These are phyloP conservation scores for Gymnobelideus leadbeateri DNA, from an alignment of 2,113 vertebrate species.

Conservation along the genomic window DNA sequence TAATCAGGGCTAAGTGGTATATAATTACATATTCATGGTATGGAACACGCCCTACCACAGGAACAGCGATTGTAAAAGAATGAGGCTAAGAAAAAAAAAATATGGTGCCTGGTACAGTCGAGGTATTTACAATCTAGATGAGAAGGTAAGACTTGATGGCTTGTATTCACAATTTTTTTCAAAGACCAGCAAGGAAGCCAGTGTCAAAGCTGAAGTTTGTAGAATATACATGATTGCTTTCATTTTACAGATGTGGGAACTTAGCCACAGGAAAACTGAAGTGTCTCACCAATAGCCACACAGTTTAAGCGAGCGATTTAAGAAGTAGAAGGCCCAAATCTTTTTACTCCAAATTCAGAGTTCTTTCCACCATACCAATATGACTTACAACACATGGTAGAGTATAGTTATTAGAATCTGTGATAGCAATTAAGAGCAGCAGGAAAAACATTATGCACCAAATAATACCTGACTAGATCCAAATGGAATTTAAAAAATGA, in stretches of 20 bases:
- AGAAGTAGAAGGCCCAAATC: not conserved
- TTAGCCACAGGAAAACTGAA: slow-evolving; percentile 21
- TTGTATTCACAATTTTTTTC: not conserved
- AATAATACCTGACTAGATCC: not conserved
- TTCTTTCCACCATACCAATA: not conserved
- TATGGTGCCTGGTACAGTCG: not conserved
- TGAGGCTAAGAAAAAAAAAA: not conserved
- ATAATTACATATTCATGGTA: not conserved
- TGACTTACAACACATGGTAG: not conserved
- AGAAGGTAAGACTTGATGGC: too few relatives aligned
- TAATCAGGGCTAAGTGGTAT: not conserved
- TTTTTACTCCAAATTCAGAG: slow-evolving; percentile 40
- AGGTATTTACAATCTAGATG: too few relatives aligned
- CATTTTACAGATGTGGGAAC: not conserved
- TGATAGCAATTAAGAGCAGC: too few relatives aligned
- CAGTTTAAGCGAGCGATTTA: not conserved
- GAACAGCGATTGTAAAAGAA: not conserved
- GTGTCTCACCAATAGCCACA: slow-evolving; percentile 10
- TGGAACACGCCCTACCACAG: not conserved
- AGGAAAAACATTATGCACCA: not conserved
- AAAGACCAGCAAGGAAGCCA: not conserved
- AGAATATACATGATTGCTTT: not conserved
- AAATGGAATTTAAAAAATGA: not conserved
- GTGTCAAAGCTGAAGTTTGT: not conserved
- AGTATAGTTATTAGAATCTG: too few relatives aligned